These are phyloP conservation scores for Sanderia malayensis DNA, from an alignment of 30 jellyfish, hydroid and myxozoan species.

Conservation along the genomic window DNA sequence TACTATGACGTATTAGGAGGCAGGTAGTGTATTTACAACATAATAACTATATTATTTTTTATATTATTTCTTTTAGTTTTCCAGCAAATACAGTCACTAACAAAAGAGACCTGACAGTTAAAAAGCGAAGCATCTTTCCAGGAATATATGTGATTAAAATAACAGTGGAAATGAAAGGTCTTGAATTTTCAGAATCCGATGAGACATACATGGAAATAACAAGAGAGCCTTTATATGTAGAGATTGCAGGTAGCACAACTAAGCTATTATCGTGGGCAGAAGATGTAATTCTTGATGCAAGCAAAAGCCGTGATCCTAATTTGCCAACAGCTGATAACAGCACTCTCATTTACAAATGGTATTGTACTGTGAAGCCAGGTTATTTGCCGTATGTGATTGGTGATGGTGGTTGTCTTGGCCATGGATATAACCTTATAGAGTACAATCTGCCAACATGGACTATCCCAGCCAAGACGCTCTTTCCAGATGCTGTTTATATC, in stretches of 20 bases:
- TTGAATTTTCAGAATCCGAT: conserved; percentile 44
- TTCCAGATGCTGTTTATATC: conserved; percentile 32
- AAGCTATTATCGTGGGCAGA: conserved; percentile 25
- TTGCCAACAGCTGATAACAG: conserved; percentile 1
- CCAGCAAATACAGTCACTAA: conserved; percentile 30
- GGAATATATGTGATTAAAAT: conserved; percentile 34
- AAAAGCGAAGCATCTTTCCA: conserved; percentile 18
- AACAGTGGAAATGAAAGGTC: conserved; percentile 21
- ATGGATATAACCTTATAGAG: conserved; percentile 26
- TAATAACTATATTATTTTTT: too few species aligned
- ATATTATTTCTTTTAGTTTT: conserved; percentile 37
- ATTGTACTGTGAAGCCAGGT: conserved; percentile 47
- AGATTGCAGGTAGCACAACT: conserved; percentile 32
- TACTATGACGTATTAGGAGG: too few species aligned
- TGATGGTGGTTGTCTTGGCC: conserved; percentile 57
- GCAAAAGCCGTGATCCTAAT: conserved; percentile 47
- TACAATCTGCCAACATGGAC: conserved; percentile 22
- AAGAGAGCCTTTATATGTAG: conserved; percentile 26
- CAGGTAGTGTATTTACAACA: too few species aligned
- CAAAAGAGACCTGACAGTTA: conserved; percentile 35
- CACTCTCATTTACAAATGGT: conserved; percentile 31
- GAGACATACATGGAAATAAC: conserved; percentile 24
- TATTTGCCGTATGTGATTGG: conserved; percentile 23
- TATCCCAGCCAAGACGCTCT: conserved; percentile 8
- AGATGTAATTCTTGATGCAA: conserved; percentile 32